A percentile compares a stretch with the other conserved stretches of the same genome.
phyloP scores from a whole-genome alignment of 1,140 invertebrate species.

The Hylaeus volcanicus region DNA sequence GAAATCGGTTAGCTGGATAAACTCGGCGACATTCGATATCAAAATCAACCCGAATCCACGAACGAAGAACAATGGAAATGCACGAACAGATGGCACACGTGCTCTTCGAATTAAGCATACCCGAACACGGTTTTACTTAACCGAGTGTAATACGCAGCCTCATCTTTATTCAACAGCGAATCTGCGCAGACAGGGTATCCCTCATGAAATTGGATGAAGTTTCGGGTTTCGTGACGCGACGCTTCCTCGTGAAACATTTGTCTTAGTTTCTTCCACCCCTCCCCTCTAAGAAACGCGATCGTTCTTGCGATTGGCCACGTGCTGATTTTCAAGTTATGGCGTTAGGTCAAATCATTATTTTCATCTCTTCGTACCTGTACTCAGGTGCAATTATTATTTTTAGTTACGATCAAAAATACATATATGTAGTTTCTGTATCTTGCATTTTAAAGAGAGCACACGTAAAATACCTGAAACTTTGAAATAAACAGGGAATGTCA shows the following conservation, averaged over 20 bases:
- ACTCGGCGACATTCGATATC: too few species aligned
- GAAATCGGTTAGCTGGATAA: too few species aligned
- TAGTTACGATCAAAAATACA: too few species aligned
- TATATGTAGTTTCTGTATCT: too few species aligned
- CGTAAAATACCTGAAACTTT: too few species aligned
- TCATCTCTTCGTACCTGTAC: too few species aligned
- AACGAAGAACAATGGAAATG: background rate
- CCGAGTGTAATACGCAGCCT: constrained; percentile 26
- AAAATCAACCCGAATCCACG: too few species aligned
- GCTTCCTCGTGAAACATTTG: constrained; percentile 13
- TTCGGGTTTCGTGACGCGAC: constrained; percentile 28
- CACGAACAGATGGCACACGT: background rate
- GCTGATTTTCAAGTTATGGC: too few species aligned
- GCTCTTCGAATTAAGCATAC: constrained; percentile 22
- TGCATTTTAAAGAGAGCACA: too few species aligned
- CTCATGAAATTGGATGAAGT: constrained; percentile 53
- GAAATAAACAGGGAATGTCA: too few species aligned
- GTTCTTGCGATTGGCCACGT: background rate
- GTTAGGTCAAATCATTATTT: too few species aligned
- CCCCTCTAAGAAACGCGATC: background rate
- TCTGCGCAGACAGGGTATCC: constrained; percentile 10
- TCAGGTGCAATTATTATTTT: too few species aligned
- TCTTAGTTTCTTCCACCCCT: constrained; percentile 10
- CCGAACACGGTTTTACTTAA: background rate
- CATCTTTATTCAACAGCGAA: constrained; percentile 59